Percentiles rank a stretch among this genome's conserved stretches.
phyloP scores from a whole-genome alignment of 2,113 vertebrate species.

The Prietella phreatophila region DNA sequence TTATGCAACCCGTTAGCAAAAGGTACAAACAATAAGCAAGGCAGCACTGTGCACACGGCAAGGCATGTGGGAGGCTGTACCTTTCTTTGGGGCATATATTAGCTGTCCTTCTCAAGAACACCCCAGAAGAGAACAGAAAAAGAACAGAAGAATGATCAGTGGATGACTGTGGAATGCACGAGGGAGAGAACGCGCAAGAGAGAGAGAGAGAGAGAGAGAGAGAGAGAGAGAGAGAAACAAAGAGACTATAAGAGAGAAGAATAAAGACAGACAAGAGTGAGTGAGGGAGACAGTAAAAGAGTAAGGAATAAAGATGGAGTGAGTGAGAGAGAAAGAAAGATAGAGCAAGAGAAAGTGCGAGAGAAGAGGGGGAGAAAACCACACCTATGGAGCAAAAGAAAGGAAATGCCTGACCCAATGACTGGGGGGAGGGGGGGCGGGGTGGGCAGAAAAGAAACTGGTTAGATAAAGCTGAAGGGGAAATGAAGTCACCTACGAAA shows the following conservation, averaged over 20 bases:
- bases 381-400: constrained; percentile 60
- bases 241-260: not conserved
- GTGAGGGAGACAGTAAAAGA: not conserved
- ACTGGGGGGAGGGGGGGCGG: constrained; percentile 68
- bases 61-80: constrained; percentile 73
- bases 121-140: constrained; percentile 80
- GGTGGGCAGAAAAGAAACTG: constrained; percentile 69
- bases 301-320: not conserved
- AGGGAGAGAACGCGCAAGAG: constrained; percentile 37
- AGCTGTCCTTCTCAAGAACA: constrained; percentile 90
- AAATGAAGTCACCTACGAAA: constrained; percentile 44
- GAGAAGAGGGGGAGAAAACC: constrained; percentile 50
- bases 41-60: constrained; percentile 56
- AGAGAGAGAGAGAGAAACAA: not conserved
- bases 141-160: constrained; percentile 81
- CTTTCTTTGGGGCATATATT: constrained; percentile 91
- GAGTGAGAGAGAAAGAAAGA: not conserved
- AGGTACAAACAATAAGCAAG: constrained; percentile 59
- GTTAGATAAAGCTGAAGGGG: constrained; percentile 74
- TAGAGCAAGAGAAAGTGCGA: not conserved
- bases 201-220: not conserved
- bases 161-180: constrained; percentile 75
- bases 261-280: not conserved
- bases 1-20: constrained; percentile 46
- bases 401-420: constrained; percentile 72